phyloP scores from a whole-genome alignment of 2,888 invertebrate genomes.

The Ditylenchus weischeri region DNA sequence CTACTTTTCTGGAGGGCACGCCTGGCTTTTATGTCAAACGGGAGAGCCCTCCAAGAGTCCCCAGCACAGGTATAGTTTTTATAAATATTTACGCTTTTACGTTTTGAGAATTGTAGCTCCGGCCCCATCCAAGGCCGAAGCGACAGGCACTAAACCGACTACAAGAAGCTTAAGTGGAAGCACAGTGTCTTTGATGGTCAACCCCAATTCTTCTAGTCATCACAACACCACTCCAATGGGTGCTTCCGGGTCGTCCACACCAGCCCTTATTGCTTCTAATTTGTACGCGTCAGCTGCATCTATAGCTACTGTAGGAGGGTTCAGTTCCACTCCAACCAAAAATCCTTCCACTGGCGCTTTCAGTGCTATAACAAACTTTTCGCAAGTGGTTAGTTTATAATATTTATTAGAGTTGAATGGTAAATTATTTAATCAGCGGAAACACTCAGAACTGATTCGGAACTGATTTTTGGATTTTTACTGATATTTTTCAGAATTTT shows the following conservation, averaged over 20 bases:
- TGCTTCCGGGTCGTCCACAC: constrained; percentile 5
- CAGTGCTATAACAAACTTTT: background rate
- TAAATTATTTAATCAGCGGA: too few relatives aligned
- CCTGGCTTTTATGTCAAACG: constrained; percentile 24
- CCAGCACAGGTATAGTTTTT: constrained; percentile 10
- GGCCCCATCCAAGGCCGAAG: background rate
- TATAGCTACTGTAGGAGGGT: constrained; percentile 4
- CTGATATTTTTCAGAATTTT: too few relatives aligned
- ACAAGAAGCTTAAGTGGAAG: constrained; percentile 12
- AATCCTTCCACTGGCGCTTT: background rate
- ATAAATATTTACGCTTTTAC: too few relatives aligned
- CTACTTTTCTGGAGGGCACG: constrained; percentile 15
- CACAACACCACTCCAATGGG: background rate
- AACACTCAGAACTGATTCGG: too few relatives aligned
- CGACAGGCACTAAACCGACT: background rate
- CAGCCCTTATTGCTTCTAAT: constrained; percentile 3
- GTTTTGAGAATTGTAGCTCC: background rate
- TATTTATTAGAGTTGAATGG: too few relatives aligned
- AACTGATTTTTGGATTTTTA: too few relatives aligned
- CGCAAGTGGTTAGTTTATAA: background rate
- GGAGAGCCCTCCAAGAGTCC: constrained; percentile 24
- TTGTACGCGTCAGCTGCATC: constrained; percentile 14
- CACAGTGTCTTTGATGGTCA: constrained; percentile 1
- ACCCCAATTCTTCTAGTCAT: background rate
- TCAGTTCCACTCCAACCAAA: background rate